Evolutionary conservation across 2,888 invertebrate genomes (phyloP), one percentile per base, ranked within the genome.

Genomic region (Ormia ochracea): DNA sequence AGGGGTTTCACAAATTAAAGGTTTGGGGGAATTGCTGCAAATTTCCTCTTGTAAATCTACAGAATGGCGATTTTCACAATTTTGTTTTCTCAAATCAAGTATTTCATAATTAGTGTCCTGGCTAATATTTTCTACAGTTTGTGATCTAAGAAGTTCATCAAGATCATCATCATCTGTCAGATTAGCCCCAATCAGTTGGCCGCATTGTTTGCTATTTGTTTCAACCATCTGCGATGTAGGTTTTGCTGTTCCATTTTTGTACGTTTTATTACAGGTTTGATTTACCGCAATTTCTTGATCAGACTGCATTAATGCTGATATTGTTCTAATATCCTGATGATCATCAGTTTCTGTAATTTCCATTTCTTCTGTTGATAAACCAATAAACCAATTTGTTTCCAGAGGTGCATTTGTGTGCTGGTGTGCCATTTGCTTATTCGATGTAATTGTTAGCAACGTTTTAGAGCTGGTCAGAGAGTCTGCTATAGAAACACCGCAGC

Each of bases 31-130:
- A 31, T 17, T 10, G 45, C 19, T 33, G 10, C 2, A 9, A 12
- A 4, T 10, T n/a, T 45, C 1, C 0, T 9, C 21, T 33, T 63
- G 2, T 5, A 19, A 31, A 9, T 17, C 1, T 3, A 58, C 9
- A 2, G 19, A 14, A 74, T 82, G 81, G 21, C 79, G 75, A 31
- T 81, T 81, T 36, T n/a, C n/a, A n/a, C n/a, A 88, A 41, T 84
- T 84, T 4, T 86, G 86, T 66, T 86, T 88, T 1, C 87, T 85
- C 28, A 87, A 80, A 80, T 87, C 87, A 3, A 87, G 78, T 65
- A 87, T 86, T 82, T 87, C 87, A 61, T 84, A 85, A 75, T 87
- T 86, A 82, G 83, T 21, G 28, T n/a, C 50, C 43, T 65, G 66
- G 17, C 19, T 61, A 10, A 23, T 41, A 48, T 54, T 48, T 38